Conservation (phyloP, 1,140 invertebrate species). For the Archivesica marissinica region DNA sequence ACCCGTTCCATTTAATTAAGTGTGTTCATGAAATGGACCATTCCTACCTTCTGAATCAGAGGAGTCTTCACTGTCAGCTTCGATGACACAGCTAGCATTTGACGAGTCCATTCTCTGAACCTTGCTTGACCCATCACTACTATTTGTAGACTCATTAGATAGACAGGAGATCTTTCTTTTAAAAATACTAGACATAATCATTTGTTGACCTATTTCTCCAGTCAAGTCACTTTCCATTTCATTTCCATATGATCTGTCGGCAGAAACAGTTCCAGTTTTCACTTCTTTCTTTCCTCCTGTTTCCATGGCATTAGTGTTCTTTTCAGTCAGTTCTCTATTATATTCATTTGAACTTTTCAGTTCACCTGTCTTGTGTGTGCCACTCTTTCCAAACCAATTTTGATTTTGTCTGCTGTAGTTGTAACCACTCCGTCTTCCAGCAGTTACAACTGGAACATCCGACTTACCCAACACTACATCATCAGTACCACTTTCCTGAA, state of each 20-base stretch:
- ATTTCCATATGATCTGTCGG: no score
- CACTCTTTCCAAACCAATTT: neutral
- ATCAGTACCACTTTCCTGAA: neutral
- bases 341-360: neutral
- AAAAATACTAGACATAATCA: neutral
- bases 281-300: neutral
- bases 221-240: no score
- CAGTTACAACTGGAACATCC: neutral
- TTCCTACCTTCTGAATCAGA: slow-evolving; percentile 41
- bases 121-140: neutral
- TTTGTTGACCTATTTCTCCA: no score
- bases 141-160: neutral
- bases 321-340: neutral
- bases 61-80: neutral
- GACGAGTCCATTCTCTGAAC: slow-evolving; percentile 10
- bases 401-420: neutral
- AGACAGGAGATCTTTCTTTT: slow-evolving; percentile 16
- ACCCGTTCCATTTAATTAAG: no score
- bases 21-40: no score
- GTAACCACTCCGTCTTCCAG: neutral
- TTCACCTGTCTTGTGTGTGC: neutral
- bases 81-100: neutral
- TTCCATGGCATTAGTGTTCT: neutral
- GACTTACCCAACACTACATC: neutral
- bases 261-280: no score